These are phyloP conservation scores for Gnatocerus cornutus DNA, from an alignment of 2,888 invertebrate genomes.

Conservation along the genomic window DNA sequence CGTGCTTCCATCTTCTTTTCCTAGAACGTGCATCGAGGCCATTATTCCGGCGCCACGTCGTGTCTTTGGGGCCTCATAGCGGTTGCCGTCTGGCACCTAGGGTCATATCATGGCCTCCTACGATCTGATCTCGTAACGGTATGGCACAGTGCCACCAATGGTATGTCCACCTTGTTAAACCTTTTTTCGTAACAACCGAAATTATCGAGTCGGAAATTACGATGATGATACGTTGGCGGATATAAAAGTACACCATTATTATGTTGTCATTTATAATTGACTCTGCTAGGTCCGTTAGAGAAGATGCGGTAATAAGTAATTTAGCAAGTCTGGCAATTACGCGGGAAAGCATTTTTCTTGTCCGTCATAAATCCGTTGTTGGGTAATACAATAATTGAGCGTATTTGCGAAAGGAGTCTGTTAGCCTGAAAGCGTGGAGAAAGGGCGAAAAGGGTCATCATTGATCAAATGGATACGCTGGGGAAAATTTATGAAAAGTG, in stretches of 20 bases:
- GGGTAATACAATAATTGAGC: neutral
- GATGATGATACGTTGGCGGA: constrained; percentile 18
- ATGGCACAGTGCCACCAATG: constrained; percentile 43
- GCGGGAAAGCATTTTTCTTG: neutral
- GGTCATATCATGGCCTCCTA: constrained; percentile 45
- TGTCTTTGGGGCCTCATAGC: constrained; percentile 24
- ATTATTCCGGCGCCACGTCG: neutral
- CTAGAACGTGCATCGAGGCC: neutral
- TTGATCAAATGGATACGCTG: constrained; percentile 6
- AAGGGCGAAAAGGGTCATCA: neutral
- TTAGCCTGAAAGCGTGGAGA: neutral
- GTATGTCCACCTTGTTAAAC: neutral
- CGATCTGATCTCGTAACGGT: constrained; percentile 41
- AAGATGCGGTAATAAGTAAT: constrained; percentile 10
- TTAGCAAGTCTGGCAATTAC: neutral
- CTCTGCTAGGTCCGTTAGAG: constrained; percentile 16
- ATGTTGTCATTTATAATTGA: constrained; percentile 30
- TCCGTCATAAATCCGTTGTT: neutral
- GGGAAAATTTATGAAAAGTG: constrained; percentile 6
- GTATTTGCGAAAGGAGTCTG: neutral
- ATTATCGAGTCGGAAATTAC: constrained; percentile 14
- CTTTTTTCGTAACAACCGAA: constrained; percentile 10
- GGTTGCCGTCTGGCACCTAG: constrained; percentile 38
- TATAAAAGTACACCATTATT: constrained; percentile 25
- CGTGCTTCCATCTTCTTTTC: neutral